Base-by-base conservation (phyloP, 1,140 invertebrate genomes). In the Caenorhabditis inopinata region DNA sequence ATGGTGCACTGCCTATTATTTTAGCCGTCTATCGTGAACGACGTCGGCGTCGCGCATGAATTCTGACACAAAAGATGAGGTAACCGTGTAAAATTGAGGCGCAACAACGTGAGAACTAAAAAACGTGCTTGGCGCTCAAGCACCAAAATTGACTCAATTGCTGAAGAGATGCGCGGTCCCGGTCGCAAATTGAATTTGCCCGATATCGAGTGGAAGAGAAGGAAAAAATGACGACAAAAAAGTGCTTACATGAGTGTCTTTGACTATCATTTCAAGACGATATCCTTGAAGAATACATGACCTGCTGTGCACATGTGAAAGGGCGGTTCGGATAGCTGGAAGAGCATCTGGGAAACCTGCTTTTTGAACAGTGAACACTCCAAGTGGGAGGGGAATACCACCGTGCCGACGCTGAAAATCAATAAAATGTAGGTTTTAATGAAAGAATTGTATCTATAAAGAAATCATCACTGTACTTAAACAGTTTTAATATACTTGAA, bases 161-260 rank as follows among this genome's bases (percentile, higher is more conserved):
- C 38, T 14, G 2, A 9, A 29, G 27, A 68, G 58, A 29, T 53
- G 49, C 49, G 23, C 23, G 21, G 25, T 23, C 27, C 25, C 18
- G 58, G 32, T 35, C 32, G 58, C 58, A 68, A 68, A 68, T 68
- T 68, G 58, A 68, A 68, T 68, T 68, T 68, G 58, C 38, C 78
- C 78, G 25, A 75, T 48, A 75, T 75, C 29, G 74, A 75, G 35
- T 46, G 74, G 47, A 35, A 75, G 47, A 27, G 38, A 74, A 45
- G 0, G 45, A 45, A 12, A 21, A 45, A 38, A 74, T 25, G 62
- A 74, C 7, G 38, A 25, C 1, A 25, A 25, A 47, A 74, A 74
- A 42, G 14, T 35, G 23, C 68, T 47, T 74, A 87, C 85, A 80
- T 85, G 85, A n/a, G 85, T 87, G 80, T 87, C 86, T 74, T 85